These are phyloP conservation scores for Harpegnathos saltator DNA, from an alignment of 1,140 invertebrate genomes.

Conservation along the genomic window DNA sequence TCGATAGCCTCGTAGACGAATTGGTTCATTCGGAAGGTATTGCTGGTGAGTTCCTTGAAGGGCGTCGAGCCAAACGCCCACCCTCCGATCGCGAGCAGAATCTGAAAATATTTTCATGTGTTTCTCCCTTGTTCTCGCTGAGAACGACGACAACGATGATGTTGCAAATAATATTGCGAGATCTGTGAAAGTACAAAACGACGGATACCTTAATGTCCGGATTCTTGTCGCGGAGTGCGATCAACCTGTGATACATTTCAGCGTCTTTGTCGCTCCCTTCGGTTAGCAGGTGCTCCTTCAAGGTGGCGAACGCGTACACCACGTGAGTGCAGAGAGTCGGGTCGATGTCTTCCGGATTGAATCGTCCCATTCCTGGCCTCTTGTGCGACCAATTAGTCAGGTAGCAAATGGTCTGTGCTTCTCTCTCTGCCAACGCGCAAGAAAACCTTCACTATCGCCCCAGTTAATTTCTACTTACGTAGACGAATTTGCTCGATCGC, in stretches of 20 bases:
- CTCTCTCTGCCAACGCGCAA: constrained; percentile 88
- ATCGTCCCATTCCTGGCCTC: constrained; percentile 93
- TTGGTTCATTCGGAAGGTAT: constrained; percentile 96
- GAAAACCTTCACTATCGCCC: constrained; percentile 8
- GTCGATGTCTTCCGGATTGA: constrained; percentile 95
- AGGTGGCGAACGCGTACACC: constrained; percentile 96
- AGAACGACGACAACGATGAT: constrained; percentile 19
- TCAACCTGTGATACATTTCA: constrained; percentile 94
- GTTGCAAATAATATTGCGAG: constrained; percentile 30
- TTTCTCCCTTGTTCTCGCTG: no score
- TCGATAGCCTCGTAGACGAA: constrained; percentile 98
- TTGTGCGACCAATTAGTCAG: constrained; percentile 97
- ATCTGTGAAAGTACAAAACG: not conserved
- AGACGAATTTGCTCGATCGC: no score
- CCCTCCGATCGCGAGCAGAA: constrained; percentile 96
- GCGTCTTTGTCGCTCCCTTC: constrained; percentile 92
- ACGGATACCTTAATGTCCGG: constrained; percentile 94
- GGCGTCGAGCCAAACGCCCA: constrained; percentile 97
- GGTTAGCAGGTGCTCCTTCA: constrained; percentile 93
- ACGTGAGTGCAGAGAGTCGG: constrained; percentile 95
- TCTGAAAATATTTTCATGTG: constrained; percentile 82
- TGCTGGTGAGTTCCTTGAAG: constrained; percentile 96
- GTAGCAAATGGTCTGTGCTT: constrained; percentile 96
- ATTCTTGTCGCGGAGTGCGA: constrained; percentile 95
- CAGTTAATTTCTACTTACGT: not conserved